phyloP scores from a whole-genome alignment of 2,113 vertebrate genomes.

The Tragelaphus buxtoni region DNA sequence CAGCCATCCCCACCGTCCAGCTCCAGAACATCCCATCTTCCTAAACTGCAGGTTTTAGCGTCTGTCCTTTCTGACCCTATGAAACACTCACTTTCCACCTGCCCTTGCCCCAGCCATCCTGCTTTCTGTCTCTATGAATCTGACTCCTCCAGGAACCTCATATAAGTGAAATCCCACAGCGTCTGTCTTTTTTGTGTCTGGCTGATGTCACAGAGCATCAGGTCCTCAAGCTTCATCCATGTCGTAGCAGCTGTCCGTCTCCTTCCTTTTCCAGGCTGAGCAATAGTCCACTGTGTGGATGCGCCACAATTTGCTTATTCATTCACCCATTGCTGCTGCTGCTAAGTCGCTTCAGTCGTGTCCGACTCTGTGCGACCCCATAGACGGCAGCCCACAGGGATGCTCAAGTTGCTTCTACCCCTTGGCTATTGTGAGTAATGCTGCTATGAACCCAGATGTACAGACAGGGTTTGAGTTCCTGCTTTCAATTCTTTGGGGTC shows the following conservation, averaged over 20 bases:
- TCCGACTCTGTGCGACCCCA: too few relatives aligned
- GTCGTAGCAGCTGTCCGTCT: fast-evolving
- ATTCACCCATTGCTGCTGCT: fast-evolving
- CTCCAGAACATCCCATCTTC: not conserved
- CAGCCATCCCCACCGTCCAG: fast-evolving
- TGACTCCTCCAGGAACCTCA: not conserved
- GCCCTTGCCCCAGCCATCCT: fast-evolving
- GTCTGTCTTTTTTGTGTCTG: fast-evolving
- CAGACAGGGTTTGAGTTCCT: too few relatives aligned
- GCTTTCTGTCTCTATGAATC: too few relatives aligned
- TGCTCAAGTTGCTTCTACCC: fast-evolving
- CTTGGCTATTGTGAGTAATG: fast-evolving
- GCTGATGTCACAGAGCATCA: fast-evolving
- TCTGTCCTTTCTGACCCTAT: not conserved
- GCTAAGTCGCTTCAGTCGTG: too few relatives aligned
- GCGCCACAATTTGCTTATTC: fast-evolving
- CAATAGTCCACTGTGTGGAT: fast-evolving
- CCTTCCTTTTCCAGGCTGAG: not conserved
- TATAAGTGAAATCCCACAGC: fast-evolving
- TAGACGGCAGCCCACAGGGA: too few relatives aligned
- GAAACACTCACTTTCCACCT: fast-evolving
- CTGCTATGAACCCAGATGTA: fast-evolving
- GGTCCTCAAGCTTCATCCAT: fast-evolving
- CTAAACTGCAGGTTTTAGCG: not conserved
- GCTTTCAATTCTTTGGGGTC: not conserved